Conservation (phyloP, 2,113 vertebrate species). For the Pycnonotus jocosus region DNA sequence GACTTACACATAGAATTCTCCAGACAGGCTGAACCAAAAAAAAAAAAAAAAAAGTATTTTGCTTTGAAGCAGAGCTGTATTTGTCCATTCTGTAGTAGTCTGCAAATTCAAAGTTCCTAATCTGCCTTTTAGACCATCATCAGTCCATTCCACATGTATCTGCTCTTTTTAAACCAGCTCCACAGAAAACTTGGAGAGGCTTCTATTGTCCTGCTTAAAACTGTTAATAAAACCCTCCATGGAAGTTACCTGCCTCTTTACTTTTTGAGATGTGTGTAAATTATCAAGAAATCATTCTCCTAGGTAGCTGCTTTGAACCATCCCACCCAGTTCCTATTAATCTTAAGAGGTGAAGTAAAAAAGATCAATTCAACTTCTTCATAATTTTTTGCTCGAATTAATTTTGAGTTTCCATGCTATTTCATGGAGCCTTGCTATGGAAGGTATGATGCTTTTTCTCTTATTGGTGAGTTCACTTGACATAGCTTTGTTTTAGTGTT, state of each 20-base stretch:
- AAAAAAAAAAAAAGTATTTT: not conserved
- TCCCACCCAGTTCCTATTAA: not conserved
- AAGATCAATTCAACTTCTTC: not conserved
- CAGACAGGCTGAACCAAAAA: not conserved
- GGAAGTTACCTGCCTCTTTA: not conserved
- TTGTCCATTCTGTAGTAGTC: not conserved
- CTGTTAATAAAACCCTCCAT: not conserved
- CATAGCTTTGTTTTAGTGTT: not conserved
- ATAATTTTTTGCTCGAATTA: not conserved
- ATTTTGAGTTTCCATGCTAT: not conserved
- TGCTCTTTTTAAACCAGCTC: not conserved
- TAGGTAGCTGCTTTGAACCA: not conserved
- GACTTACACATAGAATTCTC: not conserved
- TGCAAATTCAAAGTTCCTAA: not conserved
- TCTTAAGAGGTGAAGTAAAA: not conserved
- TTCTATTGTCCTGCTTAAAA: not conserved
- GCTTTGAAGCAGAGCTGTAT: not conserved
- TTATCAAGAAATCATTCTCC: not conserved
- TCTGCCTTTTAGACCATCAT: too few species aligned
- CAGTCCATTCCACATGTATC: not conserved
- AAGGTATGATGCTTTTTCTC: not conserved
- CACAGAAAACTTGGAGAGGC: not conserved
- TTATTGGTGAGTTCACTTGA: not conserved
- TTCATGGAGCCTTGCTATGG: not conserved
- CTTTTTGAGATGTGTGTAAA: not conserved